Conservation (phyloP, 1,140 invertebrate species). For the Neoseiulus cucumeris region DNA sequence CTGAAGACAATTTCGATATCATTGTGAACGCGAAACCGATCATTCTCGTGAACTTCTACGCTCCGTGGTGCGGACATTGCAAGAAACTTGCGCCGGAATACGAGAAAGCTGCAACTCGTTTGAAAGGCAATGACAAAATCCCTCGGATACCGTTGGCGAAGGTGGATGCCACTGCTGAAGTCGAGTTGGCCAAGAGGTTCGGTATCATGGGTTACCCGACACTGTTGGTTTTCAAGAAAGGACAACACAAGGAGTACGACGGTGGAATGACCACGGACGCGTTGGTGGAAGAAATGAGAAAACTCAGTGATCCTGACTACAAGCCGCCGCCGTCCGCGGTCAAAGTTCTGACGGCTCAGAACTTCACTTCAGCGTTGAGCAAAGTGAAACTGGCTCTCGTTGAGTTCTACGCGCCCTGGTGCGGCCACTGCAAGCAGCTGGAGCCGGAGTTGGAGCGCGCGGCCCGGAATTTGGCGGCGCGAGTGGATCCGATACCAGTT, state of each 20-base stretch:
- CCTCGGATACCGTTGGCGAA: conserved; percentile 30
- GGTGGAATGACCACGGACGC: conserved; percentile 28
- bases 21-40: conserved; percentile 26
- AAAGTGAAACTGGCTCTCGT: conserved; percentile 31
- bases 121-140: conserved; percentile 22
- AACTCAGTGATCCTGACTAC: conserved; percentile 30
- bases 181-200: conserved; percentile 27
- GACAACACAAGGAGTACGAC: conserved; percentile 32
- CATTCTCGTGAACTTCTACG: conserved; percentile 35
- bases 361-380: conserved; percentile 33
- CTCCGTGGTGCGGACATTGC: conserved; percentile 31
- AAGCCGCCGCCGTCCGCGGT: conserved; percentile 37
- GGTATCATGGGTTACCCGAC: conserved; percentile 33
- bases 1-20: conserved; percentile 30
- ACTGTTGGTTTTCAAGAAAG: conserved; percentile 30
- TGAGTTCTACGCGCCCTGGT: conserved; percentile 36
- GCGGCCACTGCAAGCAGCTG: conserved; percentile 34
- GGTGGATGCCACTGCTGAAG: conserved; percentile 31
- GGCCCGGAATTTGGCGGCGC: conserved; percentile 56
- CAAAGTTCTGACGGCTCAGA: conserved; percentile 81
- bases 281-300: conserved; percentile 29
- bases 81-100: conserved; percentile 32
- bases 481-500: conserved; percentile 45
- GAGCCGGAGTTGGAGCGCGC: conserved; percentile 64
- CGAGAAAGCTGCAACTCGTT: conserved; percentile 30